Conservation (phyloP, 2,113 vertebrate species). For the Numenius arquata region DNA sequence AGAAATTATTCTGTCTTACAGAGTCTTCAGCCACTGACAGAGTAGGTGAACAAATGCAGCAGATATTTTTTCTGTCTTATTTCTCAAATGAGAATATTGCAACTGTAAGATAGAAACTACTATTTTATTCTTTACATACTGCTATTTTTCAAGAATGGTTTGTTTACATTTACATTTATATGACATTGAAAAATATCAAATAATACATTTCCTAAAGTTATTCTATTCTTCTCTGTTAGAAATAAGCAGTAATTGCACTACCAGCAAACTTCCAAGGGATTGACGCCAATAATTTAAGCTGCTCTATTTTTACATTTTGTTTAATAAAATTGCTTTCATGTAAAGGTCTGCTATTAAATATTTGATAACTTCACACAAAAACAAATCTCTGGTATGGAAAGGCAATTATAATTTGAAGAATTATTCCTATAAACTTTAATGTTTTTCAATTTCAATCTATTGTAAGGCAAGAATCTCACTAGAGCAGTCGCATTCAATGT, state of each 20-base stretch:
- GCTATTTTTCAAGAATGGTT: background rate
- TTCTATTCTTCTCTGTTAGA: background rate
- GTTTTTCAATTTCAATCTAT: slow-evolving; percentile 57
- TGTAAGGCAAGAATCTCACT: slow-evolving; percentile 22
- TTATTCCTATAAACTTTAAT: slow-evolving; percentile 62
- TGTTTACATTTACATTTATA: slow-evolving; percentile 47
- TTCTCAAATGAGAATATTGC: background rate
- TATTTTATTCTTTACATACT: background rate
- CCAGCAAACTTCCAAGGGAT: background rate
- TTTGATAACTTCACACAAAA: slow-evolving; percentile 36
- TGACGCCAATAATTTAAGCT: slow-evolving; percentile 24
- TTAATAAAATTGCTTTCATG: slow-evolving; percentile 61
- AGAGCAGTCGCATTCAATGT: background rate
- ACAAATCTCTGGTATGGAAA: slow-evolving; percentile 31
- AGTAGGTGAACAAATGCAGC: background rate
- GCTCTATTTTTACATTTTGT: slow-evolving; percentile 38
- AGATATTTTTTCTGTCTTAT: background rate
- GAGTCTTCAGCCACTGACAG: background rate
- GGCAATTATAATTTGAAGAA: slow-evolving; percentile 62
- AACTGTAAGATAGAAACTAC: background rate
- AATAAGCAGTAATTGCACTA: slow-evolving; percentile 11
- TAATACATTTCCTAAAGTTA: slow-evolving; percentile 1
- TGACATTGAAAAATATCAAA: slow-evolving; percentile 26
- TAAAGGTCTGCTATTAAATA: slow-evolving; percentile 54
- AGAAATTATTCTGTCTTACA: background rate